These are phyloP conservation scores for Pygoscelis adeliae DNA, from an alignment of 2,113 vertebrate genomes.

Conservation along the genomic window DNA sequence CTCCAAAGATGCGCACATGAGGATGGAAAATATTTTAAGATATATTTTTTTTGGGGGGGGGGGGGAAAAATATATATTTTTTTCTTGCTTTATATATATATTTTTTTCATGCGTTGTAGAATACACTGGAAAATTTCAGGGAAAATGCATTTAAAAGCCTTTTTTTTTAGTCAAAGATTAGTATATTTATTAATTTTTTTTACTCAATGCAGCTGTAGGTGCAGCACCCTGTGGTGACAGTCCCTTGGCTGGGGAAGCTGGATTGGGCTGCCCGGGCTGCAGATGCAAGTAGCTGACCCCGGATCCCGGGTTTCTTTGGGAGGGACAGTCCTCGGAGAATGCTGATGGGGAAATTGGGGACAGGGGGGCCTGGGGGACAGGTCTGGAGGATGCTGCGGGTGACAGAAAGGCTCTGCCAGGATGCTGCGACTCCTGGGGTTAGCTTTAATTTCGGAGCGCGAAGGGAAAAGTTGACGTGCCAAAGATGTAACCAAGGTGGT, in stretches of 20 bases:
- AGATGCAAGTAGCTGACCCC: not conserved
- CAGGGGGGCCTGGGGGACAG: not conserved
- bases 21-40: slow-evolving; percentile 62
- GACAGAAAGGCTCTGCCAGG: not conserved
- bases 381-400: not conserved
- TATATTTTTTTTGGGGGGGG: slow-evolving; percentile 17
- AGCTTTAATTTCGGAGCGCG: not conserved
- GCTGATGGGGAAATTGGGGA: not conserved
- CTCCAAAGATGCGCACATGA: slow-evolving; percentile 33
- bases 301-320: not conserved
- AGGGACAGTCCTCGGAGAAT: not conserved
- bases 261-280: not conserved
- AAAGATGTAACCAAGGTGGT: not conserved
- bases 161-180: slow-evolving; percentile 44
- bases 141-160: slow-evolving; percentile 69
- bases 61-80: not conserved
- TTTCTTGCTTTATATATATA: slow-evolving; percentile 58
- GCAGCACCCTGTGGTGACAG: not conserved
- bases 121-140: slow-evolving; percentile 83
- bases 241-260: not conserved
- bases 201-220: slow-evolving; percentile 40
- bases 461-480: not conserved
- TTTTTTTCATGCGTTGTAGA: slow-evolving; percentile 73
- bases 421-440: not conserved
- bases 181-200: slow-evolving; percentile 74